Conservation (phyloP, 2,113 vertebrate genomes). For the Triplophysa siluroides region DNA sequence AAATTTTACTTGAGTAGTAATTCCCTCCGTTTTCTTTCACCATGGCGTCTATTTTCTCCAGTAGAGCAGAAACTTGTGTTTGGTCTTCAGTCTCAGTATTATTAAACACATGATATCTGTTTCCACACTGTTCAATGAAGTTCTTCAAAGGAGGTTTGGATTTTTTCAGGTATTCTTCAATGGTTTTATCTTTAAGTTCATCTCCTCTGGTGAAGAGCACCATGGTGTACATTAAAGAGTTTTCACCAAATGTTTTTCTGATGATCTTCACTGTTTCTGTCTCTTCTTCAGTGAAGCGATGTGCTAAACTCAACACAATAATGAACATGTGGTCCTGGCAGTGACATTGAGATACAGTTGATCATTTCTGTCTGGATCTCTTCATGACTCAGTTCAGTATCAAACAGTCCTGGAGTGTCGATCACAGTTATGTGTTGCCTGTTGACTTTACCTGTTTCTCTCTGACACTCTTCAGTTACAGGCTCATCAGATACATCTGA, state of each 20-base stretch:
- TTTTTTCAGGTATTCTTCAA: slow-evolving; percentile 46
- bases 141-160: slow-evolving; percentile 29
- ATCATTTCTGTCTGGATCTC: no score
- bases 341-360: no score
- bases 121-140: no score
- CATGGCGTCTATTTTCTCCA: no score
- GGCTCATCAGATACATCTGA: no score
- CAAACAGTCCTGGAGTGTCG: slow-evolving; percentile 70
- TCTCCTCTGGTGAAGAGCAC: slow-evolving; percentile 69
- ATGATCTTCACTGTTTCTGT: slow-evolving; percentile 47
- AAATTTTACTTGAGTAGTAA: slow-evolving; percentile 58
- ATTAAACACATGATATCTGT: no score
- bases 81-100: no score
- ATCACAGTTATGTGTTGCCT: no score
- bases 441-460: no score
- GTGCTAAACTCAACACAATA: slow-evolving; percentile 58
- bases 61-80: no score
- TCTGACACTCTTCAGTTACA: no score
- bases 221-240: slow-evolving; percentile 57
- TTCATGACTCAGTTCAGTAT: slow-evolving; percentile 57
- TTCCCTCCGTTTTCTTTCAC: slow-evolving; percentile 32
- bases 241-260: slow-evolving; percentile 53
- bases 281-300: slow-evolving; percentile 57
- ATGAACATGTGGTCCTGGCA: slow-evolving; percentile 68
- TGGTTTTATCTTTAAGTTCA: slow-evolving; percentile 47